Evolutionary conservation across 2,888 invertebrate genomes (phyloP).

Genomic region (Notodonta dromedarius): DNA sequence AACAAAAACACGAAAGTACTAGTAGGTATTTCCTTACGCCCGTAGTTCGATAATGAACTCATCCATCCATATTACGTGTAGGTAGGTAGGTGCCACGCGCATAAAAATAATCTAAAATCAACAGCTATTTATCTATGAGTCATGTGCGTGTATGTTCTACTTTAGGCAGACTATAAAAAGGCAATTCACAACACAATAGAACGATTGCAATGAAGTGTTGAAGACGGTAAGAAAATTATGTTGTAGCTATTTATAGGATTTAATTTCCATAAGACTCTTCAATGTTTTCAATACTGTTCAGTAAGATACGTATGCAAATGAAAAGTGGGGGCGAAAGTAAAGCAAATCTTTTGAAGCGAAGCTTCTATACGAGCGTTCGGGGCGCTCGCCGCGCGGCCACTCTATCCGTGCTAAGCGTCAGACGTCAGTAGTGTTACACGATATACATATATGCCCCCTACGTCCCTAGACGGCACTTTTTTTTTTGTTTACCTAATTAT

Average conservation of each 20-base stretch:
- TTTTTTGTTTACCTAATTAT: no score
- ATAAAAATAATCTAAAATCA: constrained; percentile 15
- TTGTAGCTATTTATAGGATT: constrained; percentile 10
- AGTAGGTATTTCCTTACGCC: background rate
- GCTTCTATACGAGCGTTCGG: no score
- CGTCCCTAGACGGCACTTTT: no score
- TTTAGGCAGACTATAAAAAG: constrained; percentile 31
- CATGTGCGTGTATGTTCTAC: constrained; percentile 25
- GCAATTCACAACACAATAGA: constrained; percentile 28
- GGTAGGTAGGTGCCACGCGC: constrained; percentile 14
- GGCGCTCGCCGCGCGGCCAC: no score
- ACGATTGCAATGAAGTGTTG: constrained; percentile 22
- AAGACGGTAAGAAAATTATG: constrained; percentile 13
- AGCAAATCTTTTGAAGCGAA: no score
- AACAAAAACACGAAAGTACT: no score
- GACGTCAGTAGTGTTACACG: no score
- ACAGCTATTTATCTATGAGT: constrained; percentile 23
- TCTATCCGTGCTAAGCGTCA: no score
- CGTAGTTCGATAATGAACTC: constrained; percentile 24
- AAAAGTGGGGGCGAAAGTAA: no score
- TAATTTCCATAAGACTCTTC: background rate
- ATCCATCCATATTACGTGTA: constrained; percentile 17
- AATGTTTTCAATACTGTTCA: background rate
- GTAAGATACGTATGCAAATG: no score
- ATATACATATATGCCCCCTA: no score